These are phyloP conservation scores for Diabrotica virgifera DNA, from an alignment of 1,140 invertebrate genomes.

Conservation along the genomic window DNA sequence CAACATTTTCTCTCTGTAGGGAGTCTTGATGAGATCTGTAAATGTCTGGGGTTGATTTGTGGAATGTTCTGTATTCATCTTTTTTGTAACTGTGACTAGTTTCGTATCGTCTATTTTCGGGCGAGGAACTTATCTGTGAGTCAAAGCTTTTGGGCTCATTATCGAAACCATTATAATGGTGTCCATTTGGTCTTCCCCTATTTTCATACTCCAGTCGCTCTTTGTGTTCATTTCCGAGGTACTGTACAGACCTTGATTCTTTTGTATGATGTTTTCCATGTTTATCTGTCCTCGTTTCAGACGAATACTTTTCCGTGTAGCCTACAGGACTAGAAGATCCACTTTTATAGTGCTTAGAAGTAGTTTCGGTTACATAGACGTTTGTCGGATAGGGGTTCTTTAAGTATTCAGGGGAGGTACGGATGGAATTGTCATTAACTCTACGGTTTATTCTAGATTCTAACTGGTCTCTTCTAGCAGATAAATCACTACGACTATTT, in stretches of 20 bases:
- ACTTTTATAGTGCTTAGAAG: conserved; percentile 53
- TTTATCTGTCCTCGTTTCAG: conserved; percentile 54
- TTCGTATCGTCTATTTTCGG: conserved; percentile 55
- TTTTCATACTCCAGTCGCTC: conserved; percentile 9
- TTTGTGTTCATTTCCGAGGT: conserved; percentile 47
- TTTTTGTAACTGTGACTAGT: conserved; percentile 54
- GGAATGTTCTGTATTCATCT: conserved; percentile 49
- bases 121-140: conserved; percentile 58
- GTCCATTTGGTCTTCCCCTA: conserved; percentile 1
- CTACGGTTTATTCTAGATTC: conserved; percentile 67
- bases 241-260: conserved; percentile 52
- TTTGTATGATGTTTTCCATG: conserved; percentile 55
- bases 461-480: conserved; percentile 68
- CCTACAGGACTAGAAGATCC: conserved; percentile 49
- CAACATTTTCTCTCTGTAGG: conserved; percentile 47
- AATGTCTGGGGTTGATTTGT: conserved; percentile 58
- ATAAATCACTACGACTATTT: conserved; percentile 58
- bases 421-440: conserved; percentile 52
- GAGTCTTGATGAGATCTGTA: conserved; percentile 49
- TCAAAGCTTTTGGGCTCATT: conserved; percentile 64
- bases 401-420: conserved; percentile 52
- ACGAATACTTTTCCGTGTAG: conserved; percentile 52
- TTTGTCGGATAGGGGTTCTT: conserved; percentile 51
- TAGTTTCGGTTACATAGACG: conserved; percentile 53
- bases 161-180: conserved; percentile 47